Conservation (phyloP, 1,140 invertebrate species). For the Nixonia krombeini region DNA sequence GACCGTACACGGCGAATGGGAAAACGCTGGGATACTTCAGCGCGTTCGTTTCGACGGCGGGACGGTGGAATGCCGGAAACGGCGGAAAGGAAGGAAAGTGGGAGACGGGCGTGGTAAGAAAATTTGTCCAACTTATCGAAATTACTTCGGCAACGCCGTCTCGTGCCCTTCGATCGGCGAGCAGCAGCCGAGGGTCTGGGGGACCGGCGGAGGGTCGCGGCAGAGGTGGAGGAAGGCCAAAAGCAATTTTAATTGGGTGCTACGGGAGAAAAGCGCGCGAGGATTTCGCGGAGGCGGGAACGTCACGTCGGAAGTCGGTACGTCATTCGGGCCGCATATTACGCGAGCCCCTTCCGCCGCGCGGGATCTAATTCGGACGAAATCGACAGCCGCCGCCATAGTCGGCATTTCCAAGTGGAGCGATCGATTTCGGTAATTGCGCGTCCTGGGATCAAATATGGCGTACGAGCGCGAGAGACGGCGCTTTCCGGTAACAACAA, state of each 20-base stretch:
- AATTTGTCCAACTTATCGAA: constrained; percentile 5
- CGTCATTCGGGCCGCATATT: neutral
- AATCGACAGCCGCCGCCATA: neutral
- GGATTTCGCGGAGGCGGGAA: neutral
- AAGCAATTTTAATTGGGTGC: neutral
- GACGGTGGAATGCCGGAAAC: neutral
- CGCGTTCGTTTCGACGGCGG: neutral
- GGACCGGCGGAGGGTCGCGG: neutral
- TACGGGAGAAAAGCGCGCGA: neutral
- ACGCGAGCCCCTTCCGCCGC: neutral
- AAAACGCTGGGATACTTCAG: neutral
- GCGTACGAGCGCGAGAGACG: too few species aligned
- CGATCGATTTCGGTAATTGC: neutral
- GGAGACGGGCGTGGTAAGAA: neutral
- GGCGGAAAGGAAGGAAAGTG: neutral
- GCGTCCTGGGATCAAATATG: neutral
- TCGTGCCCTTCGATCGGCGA: too few species aligned
- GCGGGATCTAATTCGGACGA: neutral
- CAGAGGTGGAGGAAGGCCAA: neutral
- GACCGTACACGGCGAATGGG: neutral
- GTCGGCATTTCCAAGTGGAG: neutral
- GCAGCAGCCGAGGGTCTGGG: too few species aligned
- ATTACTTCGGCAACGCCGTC: too few species aligned
- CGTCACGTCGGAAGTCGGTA: neutral
- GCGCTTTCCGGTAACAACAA: too few species aligned